phyloP scores from a whole-genome alignment of 2,113 vertebrate genomes.

The Psittacara wagleri region DNA sequence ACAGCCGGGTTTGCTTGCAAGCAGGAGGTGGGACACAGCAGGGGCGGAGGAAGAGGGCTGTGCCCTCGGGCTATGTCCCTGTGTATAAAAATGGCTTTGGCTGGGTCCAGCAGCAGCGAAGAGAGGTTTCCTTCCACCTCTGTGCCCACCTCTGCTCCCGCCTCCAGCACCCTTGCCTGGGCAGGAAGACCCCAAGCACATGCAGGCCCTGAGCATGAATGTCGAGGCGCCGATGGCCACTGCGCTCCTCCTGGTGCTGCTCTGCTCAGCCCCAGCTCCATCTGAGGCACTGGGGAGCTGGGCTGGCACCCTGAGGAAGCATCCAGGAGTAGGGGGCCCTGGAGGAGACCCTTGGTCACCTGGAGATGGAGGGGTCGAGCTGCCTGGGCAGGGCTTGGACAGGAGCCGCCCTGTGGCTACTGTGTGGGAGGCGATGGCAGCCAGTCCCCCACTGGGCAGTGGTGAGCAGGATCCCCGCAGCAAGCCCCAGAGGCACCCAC shows the following conservation, averaged over 20 bases:
- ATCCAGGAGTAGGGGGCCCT: background rate
- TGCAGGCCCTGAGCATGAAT: background rate
- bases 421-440: background rate
- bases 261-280: background rate
- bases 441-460: background rate
- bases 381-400: background rate
- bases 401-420: background rate
- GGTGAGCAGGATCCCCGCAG: background rate
- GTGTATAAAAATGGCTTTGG: slow-evolving; percentile 20
- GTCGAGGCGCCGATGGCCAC: background rate
- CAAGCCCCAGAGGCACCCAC: background rate
- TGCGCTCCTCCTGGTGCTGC: background rate
- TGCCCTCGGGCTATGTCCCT: background rate
- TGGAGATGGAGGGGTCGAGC: background rate
- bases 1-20: background rate
- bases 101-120: background rate
- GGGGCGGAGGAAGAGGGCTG: slow-evolving; percentile 10
- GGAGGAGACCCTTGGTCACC: background rate
- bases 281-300: background rate
- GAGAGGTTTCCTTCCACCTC: background rate
- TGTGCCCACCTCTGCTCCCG: background rate
- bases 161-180: background rate
- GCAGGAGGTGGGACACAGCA: background rate
- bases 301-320: rapidly evolving
- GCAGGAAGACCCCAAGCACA: background rate